A percentile compares a stretch with the other conserved stretches of the same genome.
These are phyloP conservation scores for Dryobates pubescens DNA, from an alignment of 2,797 vertebrate species.

Conservation along the genomic window DNA sequence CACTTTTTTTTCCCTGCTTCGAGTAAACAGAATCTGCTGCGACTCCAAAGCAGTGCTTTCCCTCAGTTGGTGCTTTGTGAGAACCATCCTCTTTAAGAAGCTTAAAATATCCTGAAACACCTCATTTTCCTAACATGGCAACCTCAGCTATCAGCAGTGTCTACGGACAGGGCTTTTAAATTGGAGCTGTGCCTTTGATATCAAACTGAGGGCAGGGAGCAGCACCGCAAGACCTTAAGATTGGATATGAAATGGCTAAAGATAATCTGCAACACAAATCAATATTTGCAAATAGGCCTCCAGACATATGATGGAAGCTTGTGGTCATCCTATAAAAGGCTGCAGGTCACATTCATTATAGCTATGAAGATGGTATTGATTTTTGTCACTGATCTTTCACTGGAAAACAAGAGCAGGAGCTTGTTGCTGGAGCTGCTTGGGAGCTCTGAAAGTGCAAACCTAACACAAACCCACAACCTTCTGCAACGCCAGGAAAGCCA, in stretches of 20 bases:
- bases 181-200: conserved; percentile 36
- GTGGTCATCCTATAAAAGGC: conserved; percentile 43
- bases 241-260: conserved; percentile 36
- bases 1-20: conserved; percentile 31
- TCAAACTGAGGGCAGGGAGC: neutral
- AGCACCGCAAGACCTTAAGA: conserved; percentile 27
- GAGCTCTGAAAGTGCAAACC: conserved; percentile 7
- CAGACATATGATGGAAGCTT: conserved; percentile 6
- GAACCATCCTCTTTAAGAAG: conserved; percentile 24
- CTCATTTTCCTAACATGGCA: neutral
- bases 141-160: neutral
- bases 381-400: conserved; percentile 31
- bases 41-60: conserved; percentile 63
- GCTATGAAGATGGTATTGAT: conserved; percentile 42
- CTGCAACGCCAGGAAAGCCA: neutral
- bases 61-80: conserved; percentile 43
- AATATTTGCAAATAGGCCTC: conserved; percentile 54
- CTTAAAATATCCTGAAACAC: neutral
- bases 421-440: neutral
- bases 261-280: conserved; percentile 44
- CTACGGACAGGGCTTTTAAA: neutral
- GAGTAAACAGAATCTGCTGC: conserved; percentile 74
- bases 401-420: conserved; percentile 2
- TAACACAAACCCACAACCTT: neutral
- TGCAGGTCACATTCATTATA: conserved; percentile 44